phyloP scores from a whole-genome alignment of 2,797 vertebrate genomes.

The Hemibagrus guttatus region DNA sequence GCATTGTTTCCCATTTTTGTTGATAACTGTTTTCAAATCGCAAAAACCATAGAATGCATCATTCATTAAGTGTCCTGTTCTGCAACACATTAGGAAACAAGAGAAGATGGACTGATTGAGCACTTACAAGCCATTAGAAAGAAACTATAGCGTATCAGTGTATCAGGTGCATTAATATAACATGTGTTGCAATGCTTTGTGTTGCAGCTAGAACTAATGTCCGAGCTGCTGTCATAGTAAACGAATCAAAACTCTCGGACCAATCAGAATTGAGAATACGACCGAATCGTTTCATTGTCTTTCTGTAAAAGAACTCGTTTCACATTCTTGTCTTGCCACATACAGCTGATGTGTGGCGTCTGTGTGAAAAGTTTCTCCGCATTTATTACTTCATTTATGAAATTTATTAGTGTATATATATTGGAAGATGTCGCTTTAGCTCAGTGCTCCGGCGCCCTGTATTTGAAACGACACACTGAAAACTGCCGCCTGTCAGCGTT shows the following conservation, averaged over 20 bases:
- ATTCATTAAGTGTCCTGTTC: not conserved
- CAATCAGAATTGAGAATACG: not conserved
- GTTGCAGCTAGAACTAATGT: not conserved
- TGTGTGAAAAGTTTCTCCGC: not conserved
- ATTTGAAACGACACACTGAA: constrained; percentile 19
- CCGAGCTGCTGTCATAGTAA: not conserved
- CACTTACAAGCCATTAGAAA: not conserved
- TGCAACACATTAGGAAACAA: not conserved
- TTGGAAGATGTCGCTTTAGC: constrained; percentile 7
- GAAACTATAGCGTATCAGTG: not conserved
- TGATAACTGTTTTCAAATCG: not conserved
- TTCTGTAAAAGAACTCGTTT: not conserved
- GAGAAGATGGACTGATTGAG: not conserved
- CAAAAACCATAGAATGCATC: not conserved
- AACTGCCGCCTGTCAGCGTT: constrained; percentile 12
- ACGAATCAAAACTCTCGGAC: not conserved
- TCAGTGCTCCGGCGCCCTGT: not conserved
- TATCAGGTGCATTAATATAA: not conserved
- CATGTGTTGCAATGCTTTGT: not conserved
- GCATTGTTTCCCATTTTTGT: not conserved
- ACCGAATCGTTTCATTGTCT: not conserved
- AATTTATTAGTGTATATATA: constrained; percentile 13
- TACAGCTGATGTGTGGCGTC: not conserved
- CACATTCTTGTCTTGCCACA: not conserved
- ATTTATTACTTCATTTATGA: constrained; percentile 19